Conservation (phyloP, 2,888 invertebrate species). For the Beris chalybata region DNA sequence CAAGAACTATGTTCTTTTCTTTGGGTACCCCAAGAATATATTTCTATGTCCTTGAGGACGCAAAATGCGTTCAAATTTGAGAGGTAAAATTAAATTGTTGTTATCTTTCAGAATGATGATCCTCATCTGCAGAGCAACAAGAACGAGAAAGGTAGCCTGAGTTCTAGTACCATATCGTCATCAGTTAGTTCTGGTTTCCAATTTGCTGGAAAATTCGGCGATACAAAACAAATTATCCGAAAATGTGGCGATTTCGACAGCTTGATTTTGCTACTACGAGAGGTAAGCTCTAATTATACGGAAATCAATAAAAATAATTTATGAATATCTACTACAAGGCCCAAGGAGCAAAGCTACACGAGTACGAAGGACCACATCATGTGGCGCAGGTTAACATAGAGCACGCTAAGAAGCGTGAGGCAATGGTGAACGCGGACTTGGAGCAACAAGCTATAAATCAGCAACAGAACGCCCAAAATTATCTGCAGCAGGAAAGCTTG, state of each 20-base stretch:
- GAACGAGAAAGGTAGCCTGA: slow-evolving; percentile 28
- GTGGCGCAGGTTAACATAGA: slow-evolving; percentile 36
- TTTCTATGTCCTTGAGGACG: too few species aligned
- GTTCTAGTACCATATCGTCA: slow-evolving; percentile 11
- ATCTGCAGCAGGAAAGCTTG: slow-evolving; percentile 36
- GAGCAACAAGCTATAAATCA: slow-evolving; percentile 29
- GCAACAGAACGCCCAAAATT: slow-evolving; percentile 26
- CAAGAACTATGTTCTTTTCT: too few species aligned
- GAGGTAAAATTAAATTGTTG: too few species aligned
- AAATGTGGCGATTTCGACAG: slow-evolving; percentile 42
- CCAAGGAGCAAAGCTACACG: slow-evolving; percentile 33
- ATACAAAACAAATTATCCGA: slow-evolving; percentile 35
- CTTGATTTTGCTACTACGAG: slow-evolving; percentile 41
- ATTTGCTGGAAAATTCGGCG: slow-evolving; percentile 33
- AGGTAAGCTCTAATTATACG: slow-evolving; percentile 34
- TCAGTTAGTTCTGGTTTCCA: slow-evolving; percentile 35
- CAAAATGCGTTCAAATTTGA: too few species aligned
- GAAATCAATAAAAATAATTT: slow-evolving; percentile 1
- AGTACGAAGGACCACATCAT: slow-evolving; percentile 39
- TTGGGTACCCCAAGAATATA: too few species aligned
- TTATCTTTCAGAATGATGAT: too few species aligned
- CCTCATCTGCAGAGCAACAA: too few species aligned
- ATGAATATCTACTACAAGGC: slow-evolving; percentile 4
- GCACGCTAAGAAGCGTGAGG: slow-evolving; percentile 38
- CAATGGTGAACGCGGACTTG: slow-evolving; percentile 25